Conservation (phyloP, 2,797 vertebrate genomes). For the Halcyon chelicuti region DNA sequence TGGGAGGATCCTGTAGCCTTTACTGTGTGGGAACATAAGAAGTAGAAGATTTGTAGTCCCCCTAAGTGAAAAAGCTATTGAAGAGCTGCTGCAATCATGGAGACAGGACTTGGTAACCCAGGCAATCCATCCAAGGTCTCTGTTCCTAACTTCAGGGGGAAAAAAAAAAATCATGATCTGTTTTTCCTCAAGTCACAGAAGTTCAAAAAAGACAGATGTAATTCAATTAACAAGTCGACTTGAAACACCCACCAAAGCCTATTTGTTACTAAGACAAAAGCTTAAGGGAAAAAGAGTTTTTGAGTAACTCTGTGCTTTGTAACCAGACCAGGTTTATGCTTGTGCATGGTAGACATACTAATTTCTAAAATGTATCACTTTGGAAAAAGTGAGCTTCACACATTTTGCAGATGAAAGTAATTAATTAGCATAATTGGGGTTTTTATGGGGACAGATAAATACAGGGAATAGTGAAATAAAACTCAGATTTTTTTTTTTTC, state of each 20-base stretch:
- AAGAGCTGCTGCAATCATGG: background rate
- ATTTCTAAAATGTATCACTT: background rate
- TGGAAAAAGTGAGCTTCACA: background rate
- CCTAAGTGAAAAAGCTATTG: constrained; percentile 18
- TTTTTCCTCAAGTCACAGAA: background rate
- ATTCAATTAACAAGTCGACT: constrained; percentile 1
- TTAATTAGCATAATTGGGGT: background rate
- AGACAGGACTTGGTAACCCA: background rate
- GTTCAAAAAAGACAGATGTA: background rate
- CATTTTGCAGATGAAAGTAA: background rate
- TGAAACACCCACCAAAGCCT: background rate
- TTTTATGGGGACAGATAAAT: background rate
- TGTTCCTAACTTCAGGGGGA: background rate
- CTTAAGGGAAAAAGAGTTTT: background rate
- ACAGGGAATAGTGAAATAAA: background rate
- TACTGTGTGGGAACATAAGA: background rate
- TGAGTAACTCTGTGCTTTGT: background rate
- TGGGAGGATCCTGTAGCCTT: background rate
- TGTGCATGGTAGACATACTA: background rate
- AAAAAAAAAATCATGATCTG: background rate
- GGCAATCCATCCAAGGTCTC: background rate
- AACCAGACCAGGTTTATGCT: background rate
- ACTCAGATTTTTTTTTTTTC: background rate
- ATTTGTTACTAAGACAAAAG: constrained; percentile 1
- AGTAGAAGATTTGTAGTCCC: background rate